A percentile compares a stretch with the other conserved stretches of the same genome.
Conservation (phyloP, 37 sponge, comb jelly and placozoan genomes). For the Mnemiopsis leidyi region DNA sequence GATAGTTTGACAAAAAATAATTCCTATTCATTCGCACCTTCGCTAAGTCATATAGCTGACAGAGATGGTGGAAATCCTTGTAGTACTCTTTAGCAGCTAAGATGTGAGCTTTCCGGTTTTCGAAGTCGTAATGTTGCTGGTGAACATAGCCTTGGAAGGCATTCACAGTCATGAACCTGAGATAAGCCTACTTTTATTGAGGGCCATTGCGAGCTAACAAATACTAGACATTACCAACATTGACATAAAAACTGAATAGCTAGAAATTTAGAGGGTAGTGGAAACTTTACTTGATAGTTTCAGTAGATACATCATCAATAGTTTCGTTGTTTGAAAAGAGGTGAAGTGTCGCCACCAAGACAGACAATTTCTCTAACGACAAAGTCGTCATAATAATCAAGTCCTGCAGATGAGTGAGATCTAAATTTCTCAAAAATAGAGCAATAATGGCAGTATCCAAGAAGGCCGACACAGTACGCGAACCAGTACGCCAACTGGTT, state of each 20-base stretch:
- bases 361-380: constrained; percentile 12
- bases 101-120: constrained; percentile 11
- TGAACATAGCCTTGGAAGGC: constrained; percentile 36
- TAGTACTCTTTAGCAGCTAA: constrained; percentile 35
- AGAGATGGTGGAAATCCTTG: constrained; percentile 63
- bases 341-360: constrained; percentile 1
- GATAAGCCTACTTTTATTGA: background rate
- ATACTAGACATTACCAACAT: background rate
- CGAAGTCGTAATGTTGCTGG: constrained; percentile 47
- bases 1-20: too few relatives aligned
- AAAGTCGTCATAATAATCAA: background rate
- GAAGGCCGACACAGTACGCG: too few relatives aligned
- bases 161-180: constrained; percentile 29
- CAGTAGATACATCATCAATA: constrained; percentile 45
- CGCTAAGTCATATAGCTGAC: constrained; percentile 10
- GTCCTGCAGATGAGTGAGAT: background rate
- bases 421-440: too few relatives aligned
- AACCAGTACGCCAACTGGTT: too few relatives aligned
- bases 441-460: too few relatives aligned
- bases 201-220: too few relatives aligned
- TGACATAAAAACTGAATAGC: background rate
- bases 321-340: constrained; percentile 46
- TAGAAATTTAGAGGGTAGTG: background rate
- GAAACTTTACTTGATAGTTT: constrained; percentile 31
- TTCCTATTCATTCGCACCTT: too few relatives aligned